A percentile compares a stretch with the other conserved stretches of the same genome.
phyloP scores from a whole-genome alignment of 2,113 vertebrate genomes.

The Marmota flaviventris region DNA sequence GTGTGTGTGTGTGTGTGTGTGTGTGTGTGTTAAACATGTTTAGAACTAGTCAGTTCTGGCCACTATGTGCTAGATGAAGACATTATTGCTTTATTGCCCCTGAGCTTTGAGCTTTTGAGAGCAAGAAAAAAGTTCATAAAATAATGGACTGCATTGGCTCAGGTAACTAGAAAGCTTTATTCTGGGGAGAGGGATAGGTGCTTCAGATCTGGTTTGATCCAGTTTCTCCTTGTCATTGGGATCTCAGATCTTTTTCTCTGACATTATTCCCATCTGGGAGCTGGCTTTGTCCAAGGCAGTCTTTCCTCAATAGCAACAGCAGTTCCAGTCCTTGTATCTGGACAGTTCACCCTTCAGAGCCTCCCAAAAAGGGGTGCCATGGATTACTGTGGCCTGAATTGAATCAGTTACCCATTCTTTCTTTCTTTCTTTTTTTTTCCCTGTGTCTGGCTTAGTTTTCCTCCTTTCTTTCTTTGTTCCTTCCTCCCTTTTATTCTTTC shows the following conservation, averaged over 20 bases:
- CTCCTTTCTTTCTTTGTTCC: too few relatives aligned
- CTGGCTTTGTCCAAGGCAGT: neutral
- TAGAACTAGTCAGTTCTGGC: neutral
- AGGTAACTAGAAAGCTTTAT: neutral
- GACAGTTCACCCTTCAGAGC: neutral
- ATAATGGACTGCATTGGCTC: neutral
- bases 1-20: too few relatives aligned
- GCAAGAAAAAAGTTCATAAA: neutral
- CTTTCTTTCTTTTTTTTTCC: too few relatives aligned
- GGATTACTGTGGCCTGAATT: neutral
- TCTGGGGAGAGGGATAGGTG: neutral
- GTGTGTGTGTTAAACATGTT: neutral
- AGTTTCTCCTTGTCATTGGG: neutral
- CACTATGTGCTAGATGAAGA: neutral
- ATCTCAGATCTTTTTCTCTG: neutral
- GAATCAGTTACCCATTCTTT: neutral
- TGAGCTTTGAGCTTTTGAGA: neutral
- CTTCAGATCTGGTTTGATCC: neutral
- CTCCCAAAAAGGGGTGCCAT: neutral
- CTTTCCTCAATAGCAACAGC: neutral
- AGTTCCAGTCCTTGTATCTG: neutral
- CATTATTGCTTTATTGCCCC: neutral
- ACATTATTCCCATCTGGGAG: neutral
- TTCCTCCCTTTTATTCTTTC: too few relatives aligned
- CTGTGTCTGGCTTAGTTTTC: too few relatives aligned